Evolutionary conservation across 2,113 vertebrate species (phyloP).

Genomic region (Saccopteryx leptura): DNA sequence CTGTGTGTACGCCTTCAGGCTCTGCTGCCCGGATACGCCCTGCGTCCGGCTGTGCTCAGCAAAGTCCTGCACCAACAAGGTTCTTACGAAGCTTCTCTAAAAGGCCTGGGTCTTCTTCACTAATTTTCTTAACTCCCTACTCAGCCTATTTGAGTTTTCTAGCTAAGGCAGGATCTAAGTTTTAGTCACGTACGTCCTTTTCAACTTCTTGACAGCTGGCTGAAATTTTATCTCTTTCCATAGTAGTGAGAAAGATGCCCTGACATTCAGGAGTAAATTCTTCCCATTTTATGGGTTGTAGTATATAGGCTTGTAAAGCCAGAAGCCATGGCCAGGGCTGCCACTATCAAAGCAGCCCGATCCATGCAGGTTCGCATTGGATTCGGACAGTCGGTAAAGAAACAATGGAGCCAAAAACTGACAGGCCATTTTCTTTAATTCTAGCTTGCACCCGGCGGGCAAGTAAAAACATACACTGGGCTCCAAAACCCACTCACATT

Average conservation of each 20-base stretch:
- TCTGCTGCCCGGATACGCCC: not conserved
- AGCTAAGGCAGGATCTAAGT: slow-evolving; percentile 10
- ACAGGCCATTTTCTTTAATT: too few relatives aligned
- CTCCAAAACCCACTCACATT: too few relatives aligned
- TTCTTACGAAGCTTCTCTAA: not conserved
- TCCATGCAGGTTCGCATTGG: too few relatives aligned
- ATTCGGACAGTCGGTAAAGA: too few relatives aligned
- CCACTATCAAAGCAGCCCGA: too few relatives aligned
- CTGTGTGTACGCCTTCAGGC: not conserved
- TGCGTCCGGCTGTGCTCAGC: not conserved
- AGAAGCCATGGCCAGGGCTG: too few relatives aligned
- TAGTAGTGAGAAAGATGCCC: not conserved
- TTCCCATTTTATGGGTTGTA: slow-evolving; percentile 41
- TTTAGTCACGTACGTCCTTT: not conserved
- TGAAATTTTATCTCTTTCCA: slow-evolving; percentile 40
- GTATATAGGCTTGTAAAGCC: not conserved
- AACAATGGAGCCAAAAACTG: too few relatives aligned
- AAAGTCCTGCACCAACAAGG: not conserved
- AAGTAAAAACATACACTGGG: too few relatives aligned
- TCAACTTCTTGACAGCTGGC: not conserved
- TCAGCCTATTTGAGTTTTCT: not conserved
- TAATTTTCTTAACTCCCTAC: not conserved
- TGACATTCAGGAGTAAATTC: slow-evolving; percentile 6
- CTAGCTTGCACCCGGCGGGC: too few relatives aligned
- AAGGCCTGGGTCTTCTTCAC: not conserved